phyloP scores from a whole-genome alignment of 92 coral and sea anemone species.

The Heteractis magnifica region DNA sequence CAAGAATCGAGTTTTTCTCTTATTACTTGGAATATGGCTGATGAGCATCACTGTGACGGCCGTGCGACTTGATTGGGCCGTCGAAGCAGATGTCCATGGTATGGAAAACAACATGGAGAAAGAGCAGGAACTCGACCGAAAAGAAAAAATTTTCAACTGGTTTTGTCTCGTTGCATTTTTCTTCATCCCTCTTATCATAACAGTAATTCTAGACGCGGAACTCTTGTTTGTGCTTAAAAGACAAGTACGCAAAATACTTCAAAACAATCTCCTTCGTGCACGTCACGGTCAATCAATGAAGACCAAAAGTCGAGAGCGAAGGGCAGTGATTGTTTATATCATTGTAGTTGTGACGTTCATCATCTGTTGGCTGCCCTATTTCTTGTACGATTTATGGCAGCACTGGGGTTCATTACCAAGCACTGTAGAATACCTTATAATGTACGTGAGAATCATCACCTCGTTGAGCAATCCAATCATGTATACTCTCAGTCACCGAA shows the following conservation, averaged over 20 bases:
- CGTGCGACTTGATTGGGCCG: constrained; percentile 37
- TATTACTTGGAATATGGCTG: constrained; percentile 28
- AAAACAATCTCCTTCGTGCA: constrained; percentile 34
- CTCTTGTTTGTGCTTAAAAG: constrained; percentile 17
- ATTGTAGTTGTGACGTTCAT: constrained; percentile 40
- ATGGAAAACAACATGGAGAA: neutral
- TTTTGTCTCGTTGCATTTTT: constrained; percentile 39
- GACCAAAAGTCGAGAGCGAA: constrained; percentile 38
- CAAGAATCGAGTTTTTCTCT: constrained; percentile 17
- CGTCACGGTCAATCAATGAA: constrained; percentile 32
- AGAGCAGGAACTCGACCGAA: constrained; percentile 19
- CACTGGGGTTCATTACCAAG: constrained; percentile 29
- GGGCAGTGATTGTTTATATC: constrained; percentile 40
- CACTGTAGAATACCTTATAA: constrained; percentile 28
- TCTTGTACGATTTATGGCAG: constrained; percentile 43
- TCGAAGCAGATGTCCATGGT: constrained; percentile 16
- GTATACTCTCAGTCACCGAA: constrained; percentile 39
- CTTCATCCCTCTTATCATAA: constrained; percentile 24
- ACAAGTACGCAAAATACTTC: constrained; percentile 43
- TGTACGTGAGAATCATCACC: constrained; percentile 31
- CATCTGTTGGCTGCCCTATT: constrained; percentile 44
- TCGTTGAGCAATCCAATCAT: constrained; percentile 41
- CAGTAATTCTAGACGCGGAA: constrained; percentile 34
- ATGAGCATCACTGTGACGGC: constrained; percentile 25
- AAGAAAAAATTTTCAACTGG: constrained; percentile 42